phyloP scores from a whole-genome alignment of 2,113 vertebrate species.

The Rafetus swinhoei region DNA sequence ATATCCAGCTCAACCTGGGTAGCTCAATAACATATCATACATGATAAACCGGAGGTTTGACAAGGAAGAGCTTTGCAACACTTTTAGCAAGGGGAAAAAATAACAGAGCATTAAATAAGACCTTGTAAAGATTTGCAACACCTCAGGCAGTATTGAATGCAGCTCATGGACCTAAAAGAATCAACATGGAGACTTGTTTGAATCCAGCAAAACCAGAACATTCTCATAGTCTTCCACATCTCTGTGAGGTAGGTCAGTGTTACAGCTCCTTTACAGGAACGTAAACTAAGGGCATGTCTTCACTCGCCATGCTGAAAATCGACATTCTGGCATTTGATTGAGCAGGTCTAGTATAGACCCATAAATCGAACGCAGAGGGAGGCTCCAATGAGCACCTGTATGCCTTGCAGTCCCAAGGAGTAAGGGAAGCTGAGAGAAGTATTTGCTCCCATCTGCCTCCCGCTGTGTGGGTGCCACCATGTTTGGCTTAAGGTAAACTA shows the following conservation, averaged over 20 bases:
- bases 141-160: neutral
- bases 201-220: neutral
- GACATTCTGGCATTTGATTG: no score
- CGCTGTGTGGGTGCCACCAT: no score
- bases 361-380: no score
- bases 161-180: neutral
- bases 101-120: accelerated
- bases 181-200: neutral
- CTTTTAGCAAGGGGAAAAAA: neutral
- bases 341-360: no score
- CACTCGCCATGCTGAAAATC: no score
- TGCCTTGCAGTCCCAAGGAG: no score
- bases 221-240: neutral
- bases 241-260: neutral
- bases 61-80: neutral
- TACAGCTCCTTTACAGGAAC: neutral
- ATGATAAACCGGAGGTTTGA: neutral
- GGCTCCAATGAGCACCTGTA: no score
- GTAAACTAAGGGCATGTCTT: neutral
- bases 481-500: no score
- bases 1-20: accelerated
- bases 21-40: neutral
- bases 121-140: neutral
- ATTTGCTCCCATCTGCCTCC: no score
- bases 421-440: no score